These are phyloP conservation scores for Brachycybe producta DNA, from an alignment of 2,888 invertebrate species.

Conservation along the genomic window DNA sequence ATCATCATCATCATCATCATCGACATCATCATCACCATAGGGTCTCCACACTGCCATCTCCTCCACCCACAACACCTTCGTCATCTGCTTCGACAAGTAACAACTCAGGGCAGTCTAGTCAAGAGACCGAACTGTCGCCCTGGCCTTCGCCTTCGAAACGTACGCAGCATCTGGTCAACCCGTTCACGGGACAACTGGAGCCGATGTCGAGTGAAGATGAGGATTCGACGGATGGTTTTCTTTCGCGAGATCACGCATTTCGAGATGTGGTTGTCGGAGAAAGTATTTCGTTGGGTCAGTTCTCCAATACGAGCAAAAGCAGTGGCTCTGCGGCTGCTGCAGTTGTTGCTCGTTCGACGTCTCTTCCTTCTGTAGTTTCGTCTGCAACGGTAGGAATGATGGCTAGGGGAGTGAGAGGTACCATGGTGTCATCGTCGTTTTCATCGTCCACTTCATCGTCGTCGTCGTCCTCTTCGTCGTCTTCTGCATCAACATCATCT, in stretches of 20 bases:
- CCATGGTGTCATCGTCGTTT: too few relatives aligned
- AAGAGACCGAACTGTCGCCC: conserved; percentile 23
- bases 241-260: not conserved
- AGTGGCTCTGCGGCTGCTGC: not conserved
- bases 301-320: not conserved
- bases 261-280: not conserved
- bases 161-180: conserved; percentile 70
- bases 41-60: conserved; percentile 18
- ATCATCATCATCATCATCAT: conserved; percentile 5
- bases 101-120: conserved; percentile 25
- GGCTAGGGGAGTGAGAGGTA: not conserved
- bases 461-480: not conserved
- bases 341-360: not conserved
- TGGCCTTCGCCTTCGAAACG: conserved; percentile 24
- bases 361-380: not conserved
- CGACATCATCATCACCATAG: conserved; percentile 7
- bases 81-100: conserved; percentile 30
- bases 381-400: not conserved
- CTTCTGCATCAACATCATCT: not conserved
- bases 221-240: conserved; percentile 3
- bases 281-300: not conserved
- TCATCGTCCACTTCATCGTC: not conserved
- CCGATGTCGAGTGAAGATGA: conserved; percentile 54
- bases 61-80: conserved; percentile 33
- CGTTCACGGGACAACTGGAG: conserved; percentile 70